Evolutionary conservation across 2,888 invertebrate species (phyloP).

Genomic region (Opisthograptis luteolata): DNA sequence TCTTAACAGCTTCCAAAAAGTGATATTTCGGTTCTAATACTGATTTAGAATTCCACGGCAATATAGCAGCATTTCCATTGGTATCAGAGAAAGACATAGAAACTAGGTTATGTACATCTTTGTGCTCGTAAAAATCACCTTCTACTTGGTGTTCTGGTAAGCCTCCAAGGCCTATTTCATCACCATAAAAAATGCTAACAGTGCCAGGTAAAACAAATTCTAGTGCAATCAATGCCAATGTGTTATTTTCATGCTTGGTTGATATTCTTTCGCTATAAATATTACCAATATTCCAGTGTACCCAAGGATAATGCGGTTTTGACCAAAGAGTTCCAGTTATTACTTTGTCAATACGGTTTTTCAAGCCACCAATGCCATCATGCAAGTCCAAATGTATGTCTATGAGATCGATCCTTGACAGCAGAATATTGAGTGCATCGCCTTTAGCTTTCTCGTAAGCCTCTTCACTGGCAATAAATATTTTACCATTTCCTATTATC

Average conservation of each 20-base stretch:
- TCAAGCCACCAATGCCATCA: conserved; percentile 83
- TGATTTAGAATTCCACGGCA: conserved; percentile 87
- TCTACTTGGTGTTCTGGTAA: conserved; percentile 76
- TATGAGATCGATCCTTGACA: conserved; percentile 88
- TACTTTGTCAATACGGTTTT: conserved; percentile 83
- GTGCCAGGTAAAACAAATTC: conserved; percentile 94
- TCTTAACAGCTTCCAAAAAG: conserved; percentile 82
- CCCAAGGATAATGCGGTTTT: conserved; percentile 88
- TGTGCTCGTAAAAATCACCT: conserved; percentile 83
- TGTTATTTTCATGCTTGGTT: conserved; percentile 84
- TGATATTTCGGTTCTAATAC: conserved; percentile 76
- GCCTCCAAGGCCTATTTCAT: conserved; percentile 91
- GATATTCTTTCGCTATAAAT: conserved; percentile 86
- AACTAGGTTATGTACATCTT: conserved; percentile 87
- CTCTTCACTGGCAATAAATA: conserved; percentile 87
- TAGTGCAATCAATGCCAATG: conserved; percentile 88
- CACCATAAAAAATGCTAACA: conserved; percentile 95
- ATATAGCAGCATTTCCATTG: conserved; percentile 64
- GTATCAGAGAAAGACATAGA: conserved; percentile 87
- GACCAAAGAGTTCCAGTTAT: conserved; percentile 85
- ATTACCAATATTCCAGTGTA: conserved; percentile 91
- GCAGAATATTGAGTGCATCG: conserved; percentile 83
- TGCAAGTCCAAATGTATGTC: conserved; percentile 87
- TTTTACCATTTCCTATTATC: conserved; percentile 85
- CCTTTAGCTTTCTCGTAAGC: conserved; percentile 75